Evolutionary conservation across 92 coral and sea anemone genomes (phyloP), one percentile per base, ranked within the genome.

Genomic region (Heliopora coerulea): DNA sequence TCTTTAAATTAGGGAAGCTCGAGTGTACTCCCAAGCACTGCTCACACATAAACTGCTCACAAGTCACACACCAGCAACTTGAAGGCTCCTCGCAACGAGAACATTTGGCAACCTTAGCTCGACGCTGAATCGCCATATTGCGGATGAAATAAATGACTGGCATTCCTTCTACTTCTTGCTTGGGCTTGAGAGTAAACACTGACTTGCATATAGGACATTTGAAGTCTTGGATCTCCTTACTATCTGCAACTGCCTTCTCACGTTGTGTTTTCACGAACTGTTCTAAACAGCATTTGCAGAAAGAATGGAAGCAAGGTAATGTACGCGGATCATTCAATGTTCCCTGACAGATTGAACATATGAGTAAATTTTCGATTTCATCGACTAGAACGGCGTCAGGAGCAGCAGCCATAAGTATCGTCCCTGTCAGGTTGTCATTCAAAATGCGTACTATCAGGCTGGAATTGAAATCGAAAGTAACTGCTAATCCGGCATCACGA

Each of bases 31-130:
- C 23, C n/a, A 70, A n/a, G 30, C 77, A 70, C 54, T 70, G 15
- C 20, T 52, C 77, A 27, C 77, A 70, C 62, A 70, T 31, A 17
- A 70, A 70, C 62, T 20, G 48, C 27, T 70, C 77, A 24, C 77
- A 70, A n/a, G 44, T 54, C 5, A 70, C 63, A 33, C 77, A 70
- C 6, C 77, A 63, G 26, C 67, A 15, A 32, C 42, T 30, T 30
- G 52, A 8, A 46, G 52, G n/a, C 52, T 46, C n/a, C 52, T 61
- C 67, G 19, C 67, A 23, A 30, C 14, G 33, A 40, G 67, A 61
- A 31, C 44, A 61, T 40, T 31, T 61, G 42, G 26, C 25, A 17
- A 40, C 67, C 32, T 40, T 31, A 18, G 67, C 24, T 40, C 32
- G 67, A 61, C 67, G 42, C 32, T 46, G 52, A n/a, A 46, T 46